Conservation (phyloP, 2,888 invertebrate genomes). For the Tricholauxania praeusta region DNA sequence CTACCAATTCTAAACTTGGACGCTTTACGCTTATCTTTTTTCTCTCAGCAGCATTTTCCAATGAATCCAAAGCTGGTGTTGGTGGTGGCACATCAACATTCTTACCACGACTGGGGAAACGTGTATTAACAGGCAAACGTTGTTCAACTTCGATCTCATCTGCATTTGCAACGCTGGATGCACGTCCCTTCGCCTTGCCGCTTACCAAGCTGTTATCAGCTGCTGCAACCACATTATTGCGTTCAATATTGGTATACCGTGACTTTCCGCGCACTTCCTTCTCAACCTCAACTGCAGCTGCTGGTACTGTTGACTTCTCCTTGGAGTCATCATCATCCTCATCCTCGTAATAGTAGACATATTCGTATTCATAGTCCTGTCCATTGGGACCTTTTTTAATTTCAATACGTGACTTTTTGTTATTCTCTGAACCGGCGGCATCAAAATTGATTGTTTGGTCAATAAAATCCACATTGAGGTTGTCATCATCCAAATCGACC, state of each 20-base stretch:
- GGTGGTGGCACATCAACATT: slow-evolving; percentile 67
- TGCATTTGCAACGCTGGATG: slow-evolving; percentile 54
- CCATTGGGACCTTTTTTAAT: slow-evolving; percentile 91
- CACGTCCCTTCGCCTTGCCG: slow-evolving; percentile 72
- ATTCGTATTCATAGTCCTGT: slow-evolving; percentile 92
- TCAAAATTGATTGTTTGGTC: slow-evolving; percentile 72
- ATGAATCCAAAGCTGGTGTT: slow-evolving; percentile 72
- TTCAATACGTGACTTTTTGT: slow-evolving; percentile 80
- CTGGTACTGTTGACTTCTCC: slow-evolving; percentile 64
- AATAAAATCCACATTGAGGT: slow-evolving; percentile 61
- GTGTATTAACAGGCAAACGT: slow-evolving; percentile 84
- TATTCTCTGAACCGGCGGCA: slow-evolving; percentile 77
- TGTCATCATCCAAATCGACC: slow-evolving; percentile 50
- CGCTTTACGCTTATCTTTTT: slow-evolving; percentile 71
- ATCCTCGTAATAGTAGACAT: slow-evolving; percentile 91
- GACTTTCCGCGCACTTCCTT: slow-evolving; percentile 70
- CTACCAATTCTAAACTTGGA: slow-evolving; percentile 84
- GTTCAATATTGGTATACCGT: slow-evolving; percentile 66
- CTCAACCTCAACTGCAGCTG: slow-evolving; percentile 48
- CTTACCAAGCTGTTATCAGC: slow-evolving; percentile 73
- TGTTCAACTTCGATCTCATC: slow-evolving; percentile 64
- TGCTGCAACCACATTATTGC: slow-evolving; percentile 69
- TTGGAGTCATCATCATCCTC: slow-evolving; percentile 69
- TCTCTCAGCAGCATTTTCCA: slow-evolving; percentile 70
- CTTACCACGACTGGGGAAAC: slow-evolving; percentile 81